Evolutionary conservation across 2,113 vertebrate genomes (phyloP).

Genomic region (Plectropomus leopardus): DNA sequence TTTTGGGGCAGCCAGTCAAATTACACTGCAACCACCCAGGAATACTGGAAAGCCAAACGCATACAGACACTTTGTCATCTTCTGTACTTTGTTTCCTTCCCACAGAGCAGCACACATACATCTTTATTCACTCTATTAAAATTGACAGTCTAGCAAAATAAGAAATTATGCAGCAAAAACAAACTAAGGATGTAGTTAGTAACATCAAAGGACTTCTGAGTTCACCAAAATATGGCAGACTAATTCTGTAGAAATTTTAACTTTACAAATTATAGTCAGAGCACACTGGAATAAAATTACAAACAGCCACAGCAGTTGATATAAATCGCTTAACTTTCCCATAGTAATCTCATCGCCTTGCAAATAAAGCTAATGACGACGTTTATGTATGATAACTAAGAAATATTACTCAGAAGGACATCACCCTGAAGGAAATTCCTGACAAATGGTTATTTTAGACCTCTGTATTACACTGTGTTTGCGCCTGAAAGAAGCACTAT

Average conservation of each 20-base stretch:
- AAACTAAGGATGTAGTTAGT: background rate
- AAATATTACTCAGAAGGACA: slow-evolving; percentile 35
- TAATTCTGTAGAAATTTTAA: background rate
- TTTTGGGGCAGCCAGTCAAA: background rate
- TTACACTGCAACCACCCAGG: background rate
- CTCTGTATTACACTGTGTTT: background rate
- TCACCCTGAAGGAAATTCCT: slow-evolving; percentile 11
- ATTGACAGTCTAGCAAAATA: background rate
- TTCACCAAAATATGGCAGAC: background rate
- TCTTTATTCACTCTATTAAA: slow-evolving; percentile 22
- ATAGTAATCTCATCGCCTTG: slow-evolving; percentile 5
- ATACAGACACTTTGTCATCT: background rate
- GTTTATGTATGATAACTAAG: slow-evolving; percentile 46
- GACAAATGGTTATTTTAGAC: slow-evolving; percentile 7
- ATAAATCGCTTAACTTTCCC: slow-evolving; percentile 27
- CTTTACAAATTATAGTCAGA: slow-evolving; percentile 18
- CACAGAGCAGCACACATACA: background rate
- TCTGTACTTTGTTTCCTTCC: background rate
- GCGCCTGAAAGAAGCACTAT: background rate
- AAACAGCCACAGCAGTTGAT: slow-evolving; percentile 23
- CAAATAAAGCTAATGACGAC: slow-evolving; percentile 49
- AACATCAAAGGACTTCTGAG: background rate
- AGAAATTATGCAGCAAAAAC: slow-evolving; percentile 29
- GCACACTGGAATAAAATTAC: slow-evolving; percentile 19
- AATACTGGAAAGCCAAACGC: background rate